Evolutionary conservation across 2,797 vertebrate genomes (phyloP).

Genomic region (Triplophysa yarkandensis): DNA sequence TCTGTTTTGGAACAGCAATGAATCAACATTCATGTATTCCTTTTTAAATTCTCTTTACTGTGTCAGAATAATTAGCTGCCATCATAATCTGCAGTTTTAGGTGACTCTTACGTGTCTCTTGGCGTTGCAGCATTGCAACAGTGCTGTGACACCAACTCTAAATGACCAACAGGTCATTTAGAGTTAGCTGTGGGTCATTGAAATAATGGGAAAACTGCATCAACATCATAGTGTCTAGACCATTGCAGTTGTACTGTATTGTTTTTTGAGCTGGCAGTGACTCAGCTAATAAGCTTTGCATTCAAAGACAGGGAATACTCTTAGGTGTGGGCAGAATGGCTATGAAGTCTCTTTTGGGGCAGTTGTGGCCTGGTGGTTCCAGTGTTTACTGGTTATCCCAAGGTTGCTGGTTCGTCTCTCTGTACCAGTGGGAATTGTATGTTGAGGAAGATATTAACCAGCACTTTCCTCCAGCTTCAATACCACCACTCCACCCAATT

Average conservation of each 20-base stretch:
- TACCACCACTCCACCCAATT: too few species aligned
- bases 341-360: background rate
- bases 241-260: background rate
- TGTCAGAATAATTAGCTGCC: slow-evolving; percentile 41
- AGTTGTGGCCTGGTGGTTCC: too few species aligned
- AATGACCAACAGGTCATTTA: slow-evolving; percentile 22
- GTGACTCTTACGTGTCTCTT: background rate
- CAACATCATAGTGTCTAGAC: background rate
- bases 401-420: too few species aligned
- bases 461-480: too few species aligned
- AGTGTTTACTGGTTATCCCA: too few species aligned
- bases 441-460: too few species aligned
- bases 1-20: slow-evolving; percentile 17
- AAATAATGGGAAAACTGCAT: slow-evolving; percentile 1
- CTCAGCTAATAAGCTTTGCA: background rate
- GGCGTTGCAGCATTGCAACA: slow-evolving; percentile 8
- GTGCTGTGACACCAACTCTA: slow-evolving; percentile 4
- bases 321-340: too few species aligned
- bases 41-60: slow-evolving; percentile 24
- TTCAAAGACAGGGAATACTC: background rate
- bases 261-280: background rate
- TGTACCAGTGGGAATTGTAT: too few species aligned
- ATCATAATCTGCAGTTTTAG: slow-evolving; percentile 17
- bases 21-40: slow-evolving; percentile 21
- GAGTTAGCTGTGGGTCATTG: background rate